Conservation (phyloP, 1,140 invertebrate species). For the Sesamia nonagrioides region DNA sequence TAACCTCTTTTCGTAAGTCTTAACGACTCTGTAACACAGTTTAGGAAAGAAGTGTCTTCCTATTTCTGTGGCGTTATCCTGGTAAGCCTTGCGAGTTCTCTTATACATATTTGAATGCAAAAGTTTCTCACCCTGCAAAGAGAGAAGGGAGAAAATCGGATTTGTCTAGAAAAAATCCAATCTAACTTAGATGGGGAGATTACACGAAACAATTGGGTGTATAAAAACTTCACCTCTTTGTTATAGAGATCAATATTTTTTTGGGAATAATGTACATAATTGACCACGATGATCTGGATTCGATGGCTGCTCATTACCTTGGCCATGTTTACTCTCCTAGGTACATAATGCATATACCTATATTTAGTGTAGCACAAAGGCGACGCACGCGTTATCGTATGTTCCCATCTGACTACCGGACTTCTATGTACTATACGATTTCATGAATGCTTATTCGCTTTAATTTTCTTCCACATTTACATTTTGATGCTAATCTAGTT, state of each 20-base stretch:
- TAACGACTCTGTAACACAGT: conserved; percentile 22
- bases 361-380: conserved; percentile 13
- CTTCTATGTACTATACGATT: conserved; percentile 29
- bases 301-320: not conserved
- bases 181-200: conserved; percentile 11
- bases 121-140: not conserved
- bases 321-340: not conserved
- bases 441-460: conserved; percentile 52
- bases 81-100: conserved; percentile 13
- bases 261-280: not conserved
- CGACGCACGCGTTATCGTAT: conserved; percentile 35
- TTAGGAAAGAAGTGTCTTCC: conserved; percentile 3
- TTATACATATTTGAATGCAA: conserved; percentile 21
- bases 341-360: conserved; percentile 7
- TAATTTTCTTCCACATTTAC: conserved; percentile 48
- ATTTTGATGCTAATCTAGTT: conserved; percentile 49
- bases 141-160: conserved; percentile 7
- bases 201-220: conserved; percentile 8
- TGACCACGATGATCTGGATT: not conserved
- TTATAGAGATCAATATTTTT: not conserved
- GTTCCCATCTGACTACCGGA: conserved; percentile 45
- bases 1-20: conserved; percentile 15
- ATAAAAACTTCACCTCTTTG: not conserved
- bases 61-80: conserved; percentile 19
- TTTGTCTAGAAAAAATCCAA: conserved; percentile 4